Evolutionary conservation across 2,113 vertebrate genomes (phyloP), one percentile per base, ranked within the genome.

Genomic region (Stegostoma tigrinum): DNA sequence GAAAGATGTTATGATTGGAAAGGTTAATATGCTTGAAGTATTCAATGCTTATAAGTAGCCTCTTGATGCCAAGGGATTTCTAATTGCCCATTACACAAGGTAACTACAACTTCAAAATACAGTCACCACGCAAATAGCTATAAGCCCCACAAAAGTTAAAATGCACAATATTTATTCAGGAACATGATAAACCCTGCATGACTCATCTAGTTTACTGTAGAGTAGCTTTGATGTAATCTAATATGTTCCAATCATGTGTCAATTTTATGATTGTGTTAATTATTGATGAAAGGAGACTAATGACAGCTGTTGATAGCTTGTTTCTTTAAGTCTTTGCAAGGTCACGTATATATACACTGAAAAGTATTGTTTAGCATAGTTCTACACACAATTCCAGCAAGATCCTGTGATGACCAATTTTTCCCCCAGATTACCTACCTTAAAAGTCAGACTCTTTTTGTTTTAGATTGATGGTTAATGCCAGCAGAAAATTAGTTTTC

Each of bases 221-320:
- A 38, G 17, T 68, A 68, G 61, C 64, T 67, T 21, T 61, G 61
- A 0, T 21, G 90, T 94, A 67, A 67, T 6, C 2, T 68, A 23
- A 67, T 94, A 27, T 24, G 5, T 94, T 67, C n/a, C 67, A 42
- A 67, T 21, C 21, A 66, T 94, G 90, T 67, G n/a, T 94, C 7
- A 7, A 21, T 70, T 42, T 68, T 38, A 70, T 8, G 5, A 6
- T 66, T 94, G 2, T 70, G 66, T 94, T 68, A 68, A 48, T 94
- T 67, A 94, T 42, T 94, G 66, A 94, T 94, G 91, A 68, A 94
- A 68, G n/a, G 45, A 70, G 42, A 21, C 64, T 38, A 94, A 67
- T 94, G 90, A n/a, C 64, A 67, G 61, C 61, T 67, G 91, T 67
- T 68, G 91, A 42, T 42, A 94, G 66, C n/a, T 94, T 66, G 66